Evolutionary conservation across 2,888 invertebrate species (phyloP).

Genomic region (Tenthredo livida): DNA sequence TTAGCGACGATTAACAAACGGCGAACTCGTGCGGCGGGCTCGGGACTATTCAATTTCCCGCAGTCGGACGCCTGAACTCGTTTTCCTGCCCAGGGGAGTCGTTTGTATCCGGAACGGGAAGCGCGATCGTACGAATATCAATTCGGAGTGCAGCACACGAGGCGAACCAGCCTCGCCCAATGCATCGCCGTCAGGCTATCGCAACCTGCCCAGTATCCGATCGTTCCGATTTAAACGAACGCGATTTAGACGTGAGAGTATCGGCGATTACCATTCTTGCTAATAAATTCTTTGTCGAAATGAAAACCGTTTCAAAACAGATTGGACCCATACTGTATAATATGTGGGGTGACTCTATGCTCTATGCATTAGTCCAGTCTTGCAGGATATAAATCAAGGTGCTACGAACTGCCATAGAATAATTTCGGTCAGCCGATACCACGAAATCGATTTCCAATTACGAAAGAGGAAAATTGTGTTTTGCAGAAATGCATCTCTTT

Average conservation of each 20-base stretch:
- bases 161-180: constrained; percentile 14
- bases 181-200: constrained; percentile 39
- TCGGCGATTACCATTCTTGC: constrained; percentile 17
- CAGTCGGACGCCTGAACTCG: constrained; percentile 49
- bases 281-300: constrained; percentile 27
- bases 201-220: constrained; percentile 7
- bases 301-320: background rate
- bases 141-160: constrained; percentile 51
- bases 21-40: constrained; percentile 42
- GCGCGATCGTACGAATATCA: constrained; percentile 51
- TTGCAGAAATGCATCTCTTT: background rate
- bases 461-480: background rate
- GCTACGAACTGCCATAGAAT: background rate
- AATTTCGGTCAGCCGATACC: background rate
- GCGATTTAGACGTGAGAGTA: constrained; percentile 19
- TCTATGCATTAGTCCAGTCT: background rate
- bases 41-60: constrained; percentile 50
- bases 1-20: constrained; percentile 51
- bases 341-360: background rate
- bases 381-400: background rate
- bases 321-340: background rate
- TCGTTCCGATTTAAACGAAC: constrained; percentile 31
- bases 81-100: constrained; percentile 50
- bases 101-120: constrained; percentile 51
- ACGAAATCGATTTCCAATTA: background rate